These are phyloP conservation scores for Bos indicus DNA, from an alignment of 2,113 vertebrate species.

Conservation along the genomic window DNA sequence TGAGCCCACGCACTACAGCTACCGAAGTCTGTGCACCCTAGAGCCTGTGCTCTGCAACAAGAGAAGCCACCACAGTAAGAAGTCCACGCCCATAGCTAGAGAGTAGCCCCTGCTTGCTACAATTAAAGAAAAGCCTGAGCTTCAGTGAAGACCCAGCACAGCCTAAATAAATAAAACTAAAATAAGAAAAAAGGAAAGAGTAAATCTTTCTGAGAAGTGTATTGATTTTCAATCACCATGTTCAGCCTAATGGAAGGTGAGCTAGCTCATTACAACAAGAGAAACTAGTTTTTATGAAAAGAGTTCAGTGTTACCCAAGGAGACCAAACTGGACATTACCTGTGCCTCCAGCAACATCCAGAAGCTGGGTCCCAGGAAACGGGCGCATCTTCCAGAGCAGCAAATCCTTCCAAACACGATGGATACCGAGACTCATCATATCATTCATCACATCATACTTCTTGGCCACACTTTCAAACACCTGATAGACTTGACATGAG, in stretches of 20 bases:
- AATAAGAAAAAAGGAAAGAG: not conserved
- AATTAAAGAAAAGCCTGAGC: not conserved
- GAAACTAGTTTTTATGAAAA: not conserved
- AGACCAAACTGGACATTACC: constrained; percentile 78
- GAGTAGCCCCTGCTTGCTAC: not conserved
- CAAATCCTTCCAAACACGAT: constrained; percentile 95
- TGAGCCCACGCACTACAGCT: not conserved
- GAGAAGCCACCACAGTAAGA: not conserved
- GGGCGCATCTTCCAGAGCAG: constrained; percentile 92
- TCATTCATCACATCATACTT: constrained; percentile 99
- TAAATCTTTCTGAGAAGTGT: not conserved
- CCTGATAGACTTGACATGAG: constrained; percentile 88
- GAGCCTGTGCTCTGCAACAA: not conserved
- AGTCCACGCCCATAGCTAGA: not conserved
- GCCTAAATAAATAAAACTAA: not conserved
- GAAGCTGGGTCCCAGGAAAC: constrained; percentile 86
- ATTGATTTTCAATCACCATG: constrained; percentile 9
- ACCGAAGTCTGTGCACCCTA: not conserved
- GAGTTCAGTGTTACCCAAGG: not conserved
- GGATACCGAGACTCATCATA: constrained; percentile 95
- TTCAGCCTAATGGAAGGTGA: not conserved
- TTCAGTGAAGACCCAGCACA: not conserved
- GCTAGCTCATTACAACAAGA: not conserved
- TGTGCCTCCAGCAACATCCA: constrained; percentile 97
- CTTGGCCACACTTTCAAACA: constrained; percentile 95